Percentiles rank a stretch among this genome's conserved stretches.
These are phyloP conservation scores for Phoebastria nigripes DNA, from an alignment of 2,797 vertebrate species.

Conservation along the genomic window DNA sequence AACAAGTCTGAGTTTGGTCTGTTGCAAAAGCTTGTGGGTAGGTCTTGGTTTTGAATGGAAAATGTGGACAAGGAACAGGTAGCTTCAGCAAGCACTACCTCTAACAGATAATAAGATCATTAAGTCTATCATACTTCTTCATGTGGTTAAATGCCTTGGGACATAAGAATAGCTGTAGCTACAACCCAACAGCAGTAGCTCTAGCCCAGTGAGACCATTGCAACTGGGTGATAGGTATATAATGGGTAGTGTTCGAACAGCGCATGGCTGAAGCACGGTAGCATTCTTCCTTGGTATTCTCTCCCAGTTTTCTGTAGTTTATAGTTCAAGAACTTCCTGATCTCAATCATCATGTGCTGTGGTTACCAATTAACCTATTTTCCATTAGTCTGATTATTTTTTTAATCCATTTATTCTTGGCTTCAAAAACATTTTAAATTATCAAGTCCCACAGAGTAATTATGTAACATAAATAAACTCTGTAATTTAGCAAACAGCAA, in stretches of 20 bases:
- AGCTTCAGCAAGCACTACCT: background rate
- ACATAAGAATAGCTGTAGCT: background rate
- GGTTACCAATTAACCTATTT: background rate
- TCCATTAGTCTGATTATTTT: background rate
- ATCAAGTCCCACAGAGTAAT: background rate
- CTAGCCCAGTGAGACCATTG: background rate
- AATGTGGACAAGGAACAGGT: background rate
- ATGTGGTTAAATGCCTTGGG: background rate
- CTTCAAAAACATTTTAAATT: background rate
- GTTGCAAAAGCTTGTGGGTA: background rate
- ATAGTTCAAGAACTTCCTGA: background rate
- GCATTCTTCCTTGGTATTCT: background rate
- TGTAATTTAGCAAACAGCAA: background rate
- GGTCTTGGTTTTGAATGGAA: background rate
- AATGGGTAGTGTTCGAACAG: background rate
- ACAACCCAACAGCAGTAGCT: background rate
- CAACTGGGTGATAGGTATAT: background rate
- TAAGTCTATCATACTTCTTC: background rate
- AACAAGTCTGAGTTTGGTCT: background rate
- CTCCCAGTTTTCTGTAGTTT: background rate
- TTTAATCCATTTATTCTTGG: background rate
- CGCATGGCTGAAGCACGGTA: rapidly evolving
- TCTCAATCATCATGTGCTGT: rapidly evolving
- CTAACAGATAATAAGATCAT: background rate
- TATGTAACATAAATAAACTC: background rate